Conservation (phyloP, 2,888 invertebrate species). For the Coecobrya sp. region DNA sequence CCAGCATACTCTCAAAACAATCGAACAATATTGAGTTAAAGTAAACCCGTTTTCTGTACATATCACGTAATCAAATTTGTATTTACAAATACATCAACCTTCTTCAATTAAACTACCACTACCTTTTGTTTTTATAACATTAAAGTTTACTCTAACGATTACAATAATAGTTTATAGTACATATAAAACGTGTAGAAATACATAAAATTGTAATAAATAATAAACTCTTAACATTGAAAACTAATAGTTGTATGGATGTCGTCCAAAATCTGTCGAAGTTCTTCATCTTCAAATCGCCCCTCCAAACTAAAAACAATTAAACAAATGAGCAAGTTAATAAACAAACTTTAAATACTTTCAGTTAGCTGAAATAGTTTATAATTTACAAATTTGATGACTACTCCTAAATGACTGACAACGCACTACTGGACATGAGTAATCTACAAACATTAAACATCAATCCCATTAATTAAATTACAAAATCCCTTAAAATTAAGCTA, state of each 20-base stretch:
- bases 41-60: too few relatives aligned
- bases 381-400: too few relatives aligned
- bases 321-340: not conserved
- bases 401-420: too few relatives aligned
- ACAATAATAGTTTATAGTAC: too few relatives aligned
- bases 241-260: constrained; percentile 99
- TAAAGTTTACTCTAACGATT: too few relatives aligned
- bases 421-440: constrained; percentile 96
- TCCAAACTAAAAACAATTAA: constrained; percentile 91
- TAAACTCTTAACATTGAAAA: constrained; percentile 92
- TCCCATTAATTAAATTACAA: not conserved
- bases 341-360: not conserved
- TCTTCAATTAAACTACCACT: too few relatives aligned
- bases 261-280: constrained; percentile 97
- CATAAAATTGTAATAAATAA: not conserved
- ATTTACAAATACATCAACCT: too few relatives aligned
- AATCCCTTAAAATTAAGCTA: not conserved
- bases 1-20: too few relatives aligned
- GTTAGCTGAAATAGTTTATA: not conserved
- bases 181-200: too few relatives aligned
- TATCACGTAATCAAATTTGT: too few relatives aligned
- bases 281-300: constrained; percentile 99
- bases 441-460: constrained; percentile 89
- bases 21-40: too few relatives aligned
- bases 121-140: too few relatives aligned